These are phyloP conservation scores for Atta texana DNA, from an alignment of 1,140 invertebrate species.

Conservation along the genomic window DNA sequence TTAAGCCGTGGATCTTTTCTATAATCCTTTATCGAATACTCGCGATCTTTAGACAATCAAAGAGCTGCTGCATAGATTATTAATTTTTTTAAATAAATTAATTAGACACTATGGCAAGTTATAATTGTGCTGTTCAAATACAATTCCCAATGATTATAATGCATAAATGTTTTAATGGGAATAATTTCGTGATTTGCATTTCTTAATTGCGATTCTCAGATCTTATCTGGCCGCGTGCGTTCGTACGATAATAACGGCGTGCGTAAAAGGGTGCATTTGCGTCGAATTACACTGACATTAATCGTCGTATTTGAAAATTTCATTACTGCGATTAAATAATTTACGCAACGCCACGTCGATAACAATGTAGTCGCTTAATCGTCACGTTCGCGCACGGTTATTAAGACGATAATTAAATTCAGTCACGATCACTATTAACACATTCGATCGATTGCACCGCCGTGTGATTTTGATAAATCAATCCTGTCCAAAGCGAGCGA, in stretches of 20 bases:
- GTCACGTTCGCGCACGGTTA: slow-evolving; percentile 45
- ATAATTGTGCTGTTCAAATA: slow-evolving; percentile 27
- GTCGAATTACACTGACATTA: slow-evolving; percentile 47
- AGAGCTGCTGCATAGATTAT: slow-evolving; percentile 15
- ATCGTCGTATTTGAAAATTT: slow-evolving; percentile 53
- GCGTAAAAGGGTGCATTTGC: slow-evolving; percentile 51
- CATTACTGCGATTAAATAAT: slow-evolving; percentile 59
- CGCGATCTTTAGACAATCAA: neutral
- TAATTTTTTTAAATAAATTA: slow-evolving; percentile 21
- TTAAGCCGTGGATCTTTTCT: too few relatives aligned
- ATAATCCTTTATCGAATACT: too few relatives aligned
- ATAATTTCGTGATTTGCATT: slow-evolving; percentile 61
- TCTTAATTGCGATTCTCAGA: slow-evolving; percentile 58
- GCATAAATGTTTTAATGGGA: slow-evolving; percentile 22
- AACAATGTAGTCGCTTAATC: slow-evolving; percentile 55
- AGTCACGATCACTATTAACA: slow-evolving; percentile 66
- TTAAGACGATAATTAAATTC: slow-evolving; percentile 66
- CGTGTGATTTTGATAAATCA: slow-evolving; percentile 69
- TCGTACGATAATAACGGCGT: slow-evolving; percentile 24
- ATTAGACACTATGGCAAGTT: slow-evolving; percentile 27
- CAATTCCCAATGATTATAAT: slow-evolving; percentile 20
- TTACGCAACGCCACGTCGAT: slow-evolving; percentile 49
- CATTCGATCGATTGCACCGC: slow-evolving; percentile 61
- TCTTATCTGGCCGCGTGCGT: slow-evolving; percentile 16
- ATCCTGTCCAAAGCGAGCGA: slow-evolving; percentile 60